These are phyloP conservation scores for Drosophila kohkoa DNA, from an alignment of 1,140 invertebrate species.

Conservation along the genomic window DNA sequence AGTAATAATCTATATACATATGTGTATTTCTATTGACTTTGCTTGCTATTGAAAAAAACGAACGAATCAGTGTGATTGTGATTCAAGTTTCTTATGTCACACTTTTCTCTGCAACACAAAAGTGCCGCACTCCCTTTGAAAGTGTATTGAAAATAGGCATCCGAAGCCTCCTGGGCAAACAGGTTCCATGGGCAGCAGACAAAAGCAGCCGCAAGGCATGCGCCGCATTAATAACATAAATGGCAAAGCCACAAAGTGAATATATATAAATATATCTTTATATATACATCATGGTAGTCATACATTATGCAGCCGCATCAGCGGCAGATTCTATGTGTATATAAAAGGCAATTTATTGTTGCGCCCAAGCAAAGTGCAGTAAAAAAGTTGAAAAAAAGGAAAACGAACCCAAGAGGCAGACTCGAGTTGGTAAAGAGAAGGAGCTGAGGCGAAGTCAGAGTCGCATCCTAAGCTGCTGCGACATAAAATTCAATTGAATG, in stretches of 20 bases:
- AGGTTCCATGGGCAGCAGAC: conserved; percentile 56
- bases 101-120: not conserved
- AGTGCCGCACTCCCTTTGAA: not conserved
- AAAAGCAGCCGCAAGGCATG: conserved; percentile 57
- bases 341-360: conserved; percentile 71
- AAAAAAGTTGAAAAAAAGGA: conserved; percentile 40
- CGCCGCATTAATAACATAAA: conserved; percentile 66
- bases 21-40: too few species aligned
- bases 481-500: conserved; percentile 76
- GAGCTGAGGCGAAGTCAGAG: not conserved
- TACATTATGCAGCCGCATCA: conserved; percentile 71
- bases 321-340: conserved; percentile 67
- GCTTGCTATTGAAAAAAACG: not conserved
- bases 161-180: conserved; percentile 51
- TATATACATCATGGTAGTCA: conserved; percentile 30
- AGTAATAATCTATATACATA: too few species aligned
- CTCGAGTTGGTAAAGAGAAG: not conserved
- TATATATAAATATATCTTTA: conserved; percentile 19
- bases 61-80: not conserved
- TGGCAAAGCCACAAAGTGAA: conserved; percentile 60
- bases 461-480: conserved; percentile 41
- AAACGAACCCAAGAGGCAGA: not conserved
- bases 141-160: conserved; percentile 22
- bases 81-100: not conserved
- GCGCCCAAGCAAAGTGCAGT: conserved; percentile 48